Conservation (phyloP, 2,113 vertebrate genomes). For the Candoia aspera region DNA sequence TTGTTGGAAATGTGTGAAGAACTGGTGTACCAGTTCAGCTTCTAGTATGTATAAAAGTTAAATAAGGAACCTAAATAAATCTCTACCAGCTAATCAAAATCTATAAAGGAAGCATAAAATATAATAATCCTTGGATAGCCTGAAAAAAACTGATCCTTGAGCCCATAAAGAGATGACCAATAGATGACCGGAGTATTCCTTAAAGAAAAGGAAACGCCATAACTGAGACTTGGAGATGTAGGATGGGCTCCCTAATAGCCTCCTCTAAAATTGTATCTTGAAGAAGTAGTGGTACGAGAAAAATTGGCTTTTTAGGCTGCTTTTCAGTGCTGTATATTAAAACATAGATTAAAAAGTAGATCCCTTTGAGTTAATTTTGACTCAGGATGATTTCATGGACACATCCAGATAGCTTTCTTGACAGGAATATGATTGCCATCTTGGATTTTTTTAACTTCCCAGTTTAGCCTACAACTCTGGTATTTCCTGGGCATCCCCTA, state of each 20-base stretch:
- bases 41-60: neutral
- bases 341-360: neutral
- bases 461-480: neutral
- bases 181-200: neutral
- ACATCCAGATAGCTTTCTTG: neutral
- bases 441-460: neutral
- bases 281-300: neutral
- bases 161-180: neutral
- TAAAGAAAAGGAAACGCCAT: neutral
- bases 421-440: neutral
- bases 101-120: neutral
- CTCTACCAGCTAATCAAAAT: neutral
- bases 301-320: neutral
- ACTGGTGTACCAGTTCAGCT: neutral
- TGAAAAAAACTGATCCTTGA: neutral
- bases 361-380: neutral
- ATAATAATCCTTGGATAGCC: neutral
- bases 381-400: neutral
- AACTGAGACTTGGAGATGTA: neutral
- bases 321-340: neutral
- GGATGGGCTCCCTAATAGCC: neutral
- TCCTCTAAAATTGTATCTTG: neutral
- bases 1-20: neutral
- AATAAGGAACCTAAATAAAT: neutral
- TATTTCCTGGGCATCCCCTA: neutral